Base-by-base conservation (phyloP, 2,797 vertebrate species). In the Coreius guichenoti region DNA sequence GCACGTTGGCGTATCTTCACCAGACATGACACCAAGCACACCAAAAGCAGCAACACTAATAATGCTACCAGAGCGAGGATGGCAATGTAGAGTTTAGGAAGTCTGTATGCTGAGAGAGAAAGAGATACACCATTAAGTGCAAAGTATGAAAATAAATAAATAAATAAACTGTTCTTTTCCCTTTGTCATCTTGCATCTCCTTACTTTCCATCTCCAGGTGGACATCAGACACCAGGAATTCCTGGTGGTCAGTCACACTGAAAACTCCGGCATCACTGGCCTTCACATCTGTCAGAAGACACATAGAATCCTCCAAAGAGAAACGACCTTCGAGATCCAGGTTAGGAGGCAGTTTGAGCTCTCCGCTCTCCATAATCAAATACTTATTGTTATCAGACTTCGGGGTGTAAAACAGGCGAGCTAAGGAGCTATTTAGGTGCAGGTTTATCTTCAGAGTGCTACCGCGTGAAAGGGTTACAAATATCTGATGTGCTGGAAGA, bases 21-120 rank as follows among this genome's bases (percentile, higher is more conserved):
- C 87, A 96, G 90, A 83, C 95, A 96, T 39, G 95, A 95, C 86
- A 96, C 89, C 88, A 96, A 92, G 88, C 95, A 96, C 36, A 94
- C 93, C 82, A 96, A 92, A 86, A 96, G 93, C 86, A 96, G 93
- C 90, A 95, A 91, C 75, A 93, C 94, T 90, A 96, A 87, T 81
- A 96, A 89, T 72, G 94, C 93, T 83, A 95, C 80, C 89, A 96
- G 89, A 67, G 95, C 92, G 11, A 96, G 95, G 89, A 96, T 93
- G 23, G 93, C 94, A 90, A 96, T 94, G 61, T 94, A 94, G 73
- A 96, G 90, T 0, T 92, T 86, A 21, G 95, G 94, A 75, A 96
- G 89, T 83, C 83, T 93, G 90, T 94, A 94, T 29, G 93, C 95
- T 96, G 82, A 74, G 33, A 49, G 47, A 63, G 7, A 36, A 74